Base-by-base conservation (phyloP, 2,113 vertebrate genomes). In the Uropsilus gracilis region DNA sequence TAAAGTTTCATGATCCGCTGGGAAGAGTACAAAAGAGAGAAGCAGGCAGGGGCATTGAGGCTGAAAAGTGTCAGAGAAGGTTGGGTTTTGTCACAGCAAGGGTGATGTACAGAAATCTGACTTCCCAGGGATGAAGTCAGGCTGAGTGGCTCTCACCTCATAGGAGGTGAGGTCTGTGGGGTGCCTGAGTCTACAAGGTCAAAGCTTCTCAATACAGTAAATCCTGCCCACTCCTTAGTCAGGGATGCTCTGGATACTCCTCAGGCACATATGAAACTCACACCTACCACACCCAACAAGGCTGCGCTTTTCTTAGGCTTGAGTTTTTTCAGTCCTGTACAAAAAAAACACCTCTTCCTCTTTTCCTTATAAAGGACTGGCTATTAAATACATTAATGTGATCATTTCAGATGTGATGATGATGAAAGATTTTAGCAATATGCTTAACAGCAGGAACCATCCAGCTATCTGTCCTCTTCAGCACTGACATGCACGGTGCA, bases 371-470 rank as follows among this genome's bases (percentile, higher is more conserved):
- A 66, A 66, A 72, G 71, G 28, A 39, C 24, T 53, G 18, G 8
- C 44, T 85, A 55, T 17, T 46, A 30, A 90, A 61, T 69, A 85
- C 34, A 82, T 61, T 55, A 37, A 39, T 28, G 9, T 12, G 59
- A 39, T 44, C 11, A 37, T 77, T 90, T 76, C 42, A 11, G 87
- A 91, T 80, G n/a, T 24, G 66, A 91, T 71, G 32, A 81, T 42
- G 71, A 71, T 34, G 53, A 75, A 81, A 26, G 8, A 90, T 75
- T 57, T 57, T 26, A 46, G 59, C n/a, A 68, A 30, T 75, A 64
- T 22, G 5, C 83, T 61, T 72, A 87, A 85, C 42, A 66, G 12
- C 9, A 90, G 59, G 63, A 92, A 84, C 6, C 9, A 50, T 37
- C 44, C 37, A 46, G 28, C 44, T 86, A 83, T 46, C 68, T 91